A percentile compares a stretch with the other conserved stretches of the same genome.
These are phyloP conservation scores for Notoglanidium macrostoma DNA, from an alignment of 2,797 vertebrate genomes.

Conservation along the genomic window DNA sequence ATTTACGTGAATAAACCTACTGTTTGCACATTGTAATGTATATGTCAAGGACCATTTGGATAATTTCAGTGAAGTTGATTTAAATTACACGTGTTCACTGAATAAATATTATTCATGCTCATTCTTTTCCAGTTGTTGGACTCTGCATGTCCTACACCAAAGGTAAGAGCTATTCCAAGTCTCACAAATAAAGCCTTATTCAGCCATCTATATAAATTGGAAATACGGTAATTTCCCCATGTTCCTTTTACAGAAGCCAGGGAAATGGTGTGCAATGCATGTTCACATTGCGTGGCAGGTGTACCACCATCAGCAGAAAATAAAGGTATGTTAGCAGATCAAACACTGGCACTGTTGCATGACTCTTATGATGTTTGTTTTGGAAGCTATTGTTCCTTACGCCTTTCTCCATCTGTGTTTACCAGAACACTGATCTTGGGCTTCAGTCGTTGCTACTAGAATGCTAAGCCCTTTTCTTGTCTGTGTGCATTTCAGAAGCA, in stretches of 20 bases:
- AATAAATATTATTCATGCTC: neutral
- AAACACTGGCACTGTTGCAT: conserved; percentile 19
- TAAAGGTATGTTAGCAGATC: conserved; percentile 85
- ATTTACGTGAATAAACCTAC: too few relatives aligned
- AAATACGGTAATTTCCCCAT: neutral
- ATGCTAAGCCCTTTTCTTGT: conserved; percentile 8
- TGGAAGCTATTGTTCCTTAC: conserved; percentile 5
- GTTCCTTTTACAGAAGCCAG: conserved; percentile 84
- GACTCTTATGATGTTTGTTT: conserved; percentile 30
- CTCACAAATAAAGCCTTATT: neutral
- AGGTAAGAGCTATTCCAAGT: conserved; percentile 80
- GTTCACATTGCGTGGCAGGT: conserved; percentile 99
- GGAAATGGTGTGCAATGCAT: conserved; percentile 99
- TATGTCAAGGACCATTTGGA: neutral
- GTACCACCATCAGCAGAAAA: conserved; percentile 98
- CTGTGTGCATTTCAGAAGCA: conserved; percentile 83
- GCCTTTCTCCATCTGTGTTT: conserved; percentile 35
- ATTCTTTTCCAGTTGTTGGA: conserved; percentile 85
- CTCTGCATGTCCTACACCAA: conserved; percentile 95
- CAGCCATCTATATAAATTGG: conserved; percentile 6
- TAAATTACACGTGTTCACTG: neutral
- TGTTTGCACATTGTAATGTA: neutral
- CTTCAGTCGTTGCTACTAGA: conserved; percentile 21
- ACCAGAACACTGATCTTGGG: conserved; percentile 31
- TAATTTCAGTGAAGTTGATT: neutral